Evolutionary conservation across 2,888 invertebrate genomes (phyloP).

Genomic region (Graphium colonna): DNA sequence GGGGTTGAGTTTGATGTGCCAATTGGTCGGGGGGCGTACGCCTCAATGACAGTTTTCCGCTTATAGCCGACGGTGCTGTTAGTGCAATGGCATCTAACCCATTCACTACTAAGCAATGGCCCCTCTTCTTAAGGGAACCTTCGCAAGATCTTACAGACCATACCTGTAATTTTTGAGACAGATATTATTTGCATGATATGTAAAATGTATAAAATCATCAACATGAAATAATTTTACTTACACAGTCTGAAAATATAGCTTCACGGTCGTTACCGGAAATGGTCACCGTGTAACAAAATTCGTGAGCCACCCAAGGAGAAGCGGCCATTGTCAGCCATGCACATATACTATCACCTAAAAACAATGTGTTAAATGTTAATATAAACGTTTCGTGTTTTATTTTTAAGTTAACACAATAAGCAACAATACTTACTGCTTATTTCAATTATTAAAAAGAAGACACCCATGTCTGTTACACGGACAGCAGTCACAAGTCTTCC

Average conservation of each 20-base stretch:
- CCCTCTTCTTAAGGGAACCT: slow-evolving; percentile 65
- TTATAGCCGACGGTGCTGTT: slow-evolving; percentile 47
- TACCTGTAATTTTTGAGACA: slow-evolving; percentile 42
- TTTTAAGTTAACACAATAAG: too few species aligned
- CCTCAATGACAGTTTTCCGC: slow-evolving; percentile 56
- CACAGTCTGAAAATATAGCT: slow-evolving; percentile 70
- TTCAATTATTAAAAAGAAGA: slow-evolving; percentile 71
- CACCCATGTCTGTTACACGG: slow-evolving; percentile 67
- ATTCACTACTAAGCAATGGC: slow-evolving; percentile 54
- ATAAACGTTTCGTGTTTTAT: too few species aligned
- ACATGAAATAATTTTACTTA: slow-evolving; percentile 40
- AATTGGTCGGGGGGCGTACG: slow-evolving; percentile 55
- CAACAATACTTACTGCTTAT: slow-evolving; percentile 51
- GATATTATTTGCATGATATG: too few species aligned
- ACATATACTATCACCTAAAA: slow-evolving; percentile 52
- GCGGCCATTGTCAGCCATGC: slow-evolving; percentile 71
- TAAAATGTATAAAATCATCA: slow-evolving; percentile 15
- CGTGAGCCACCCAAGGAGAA: slow-evolving; percentile 61
- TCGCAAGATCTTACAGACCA: slow-evolving; percentile 71
- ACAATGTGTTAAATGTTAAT: slow-evolving; percentile 1
- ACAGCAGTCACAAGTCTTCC: slow-evolving; percentile 67
- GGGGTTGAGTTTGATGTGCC: slow-evolving; percentile 51
- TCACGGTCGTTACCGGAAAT: slow-evolving; percentile 71
- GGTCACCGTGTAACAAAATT: slow-evolving; percentile 64
- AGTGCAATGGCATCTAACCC: slow-evolving; percentile 58